Base-by-base conservation (phyloP, 2,113 vertebrate genomes). In the Larimichthys polyactis region DNA sequence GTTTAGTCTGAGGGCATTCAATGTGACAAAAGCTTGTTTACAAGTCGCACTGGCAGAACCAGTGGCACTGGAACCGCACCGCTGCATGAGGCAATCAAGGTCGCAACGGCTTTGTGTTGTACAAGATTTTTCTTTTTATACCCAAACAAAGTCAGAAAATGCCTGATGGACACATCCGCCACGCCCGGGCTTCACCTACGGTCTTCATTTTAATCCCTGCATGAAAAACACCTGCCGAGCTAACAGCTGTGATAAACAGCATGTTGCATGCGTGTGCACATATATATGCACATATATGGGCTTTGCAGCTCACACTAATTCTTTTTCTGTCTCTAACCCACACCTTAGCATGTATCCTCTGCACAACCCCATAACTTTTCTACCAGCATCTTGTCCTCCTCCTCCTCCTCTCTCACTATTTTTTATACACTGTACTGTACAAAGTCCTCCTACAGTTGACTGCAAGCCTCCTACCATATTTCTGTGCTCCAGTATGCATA, bases 381-480 rank as follows among this genome's bases (percentile, higher is more conserved):
- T 20, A n/a, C 52, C 29, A 22, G 20, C 59, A 40, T 79, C 32
- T 57, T 40, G 11, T 77, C 70, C 22, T 76, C 29, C 55, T 60
- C 29, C 55, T 60, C 10, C 52, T 57, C 63, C 16, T n/a, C 46
- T 60, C 11, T 60, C 46, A 24, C 54, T 59, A 67, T 54, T 57
- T 67, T 52, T 48, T 22, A 12, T 16, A 65, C 11, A 52, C 59
- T 51, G 44, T 84, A 65, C 14, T 62, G 29, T 43, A 75, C 51
- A 63, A 5, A 71, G 58, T 84, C 69, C 62, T 73, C 65, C 78
- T 58, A 24, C 80, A 71, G 46, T 65, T 51, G 64, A 66, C 83
- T 87, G 68, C 74, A 60, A 59, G 82, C 63, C 60, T 85, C 79
- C 80, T 54, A 27, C 79, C 43, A 67, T 75, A 69, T 72, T 78